These are phyloP conservation scores for Sebastes kiyomatsui DNA, from an alignment of 2,797 vertebrate species.

Conservation along the genomic window DNA sequence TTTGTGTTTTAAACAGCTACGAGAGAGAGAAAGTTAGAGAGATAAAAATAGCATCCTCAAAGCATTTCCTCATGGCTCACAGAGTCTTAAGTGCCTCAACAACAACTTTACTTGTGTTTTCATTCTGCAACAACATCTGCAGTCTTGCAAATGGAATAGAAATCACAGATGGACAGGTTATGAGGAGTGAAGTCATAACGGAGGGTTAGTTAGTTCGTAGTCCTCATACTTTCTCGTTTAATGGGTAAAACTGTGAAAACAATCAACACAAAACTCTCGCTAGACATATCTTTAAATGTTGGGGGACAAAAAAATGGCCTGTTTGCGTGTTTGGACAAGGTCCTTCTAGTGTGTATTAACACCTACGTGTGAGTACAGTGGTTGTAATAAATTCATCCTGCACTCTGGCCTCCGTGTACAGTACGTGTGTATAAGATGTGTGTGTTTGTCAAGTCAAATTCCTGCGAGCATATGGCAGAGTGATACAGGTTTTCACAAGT, in stretches of 20 bases:
- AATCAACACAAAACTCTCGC: constrained; percentile 43
- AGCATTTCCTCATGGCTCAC: constrained; percentile 40
- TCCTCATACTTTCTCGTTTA: constrained; percentile 36
- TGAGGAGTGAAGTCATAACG: constrained; percentile 54
- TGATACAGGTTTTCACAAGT: constrained; percentile 70
- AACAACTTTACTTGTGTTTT: constrained; percentile 41
- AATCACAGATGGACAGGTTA: constrained; percentile 52
- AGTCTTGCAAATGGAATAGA: constrained; percentile 36
- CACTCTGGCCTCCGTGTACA: constrained; percentile 4
- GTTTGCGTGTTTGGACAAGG: constrained; percentile 42
- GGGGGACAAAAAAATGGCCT: background rate
- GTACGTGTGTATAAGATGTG: constrained; percentile 1
- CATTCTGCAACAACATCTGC: constrained; percentile 52
- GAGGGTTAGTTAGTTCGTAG: constrained; percentile 19
- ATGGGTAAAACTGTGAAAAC: constrained; percentile 50
- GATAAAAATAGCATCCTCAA: constrained; percentile 56
- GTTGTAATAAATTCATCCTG: constrained; percentile 51
- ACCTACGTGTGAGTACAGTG: constrained; percentile 28
- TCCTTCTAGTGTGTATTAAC: constrained; percentile 48
- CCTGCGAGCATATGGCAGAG: constrained; percentile 74
- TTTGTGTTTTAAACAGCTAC: constrained; percentile 13
- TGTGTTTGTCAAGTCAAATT: constrained; percentile 57
- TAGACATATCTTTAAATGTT: background rate
- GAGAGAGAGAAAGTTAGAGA: background rate
- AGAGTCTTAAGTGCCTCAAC: constrained; percentile 30